phyloP scores from a whole-genome alignment of 2,888 invertebrate species.

The Megalurothrips usitatus region DNA sequence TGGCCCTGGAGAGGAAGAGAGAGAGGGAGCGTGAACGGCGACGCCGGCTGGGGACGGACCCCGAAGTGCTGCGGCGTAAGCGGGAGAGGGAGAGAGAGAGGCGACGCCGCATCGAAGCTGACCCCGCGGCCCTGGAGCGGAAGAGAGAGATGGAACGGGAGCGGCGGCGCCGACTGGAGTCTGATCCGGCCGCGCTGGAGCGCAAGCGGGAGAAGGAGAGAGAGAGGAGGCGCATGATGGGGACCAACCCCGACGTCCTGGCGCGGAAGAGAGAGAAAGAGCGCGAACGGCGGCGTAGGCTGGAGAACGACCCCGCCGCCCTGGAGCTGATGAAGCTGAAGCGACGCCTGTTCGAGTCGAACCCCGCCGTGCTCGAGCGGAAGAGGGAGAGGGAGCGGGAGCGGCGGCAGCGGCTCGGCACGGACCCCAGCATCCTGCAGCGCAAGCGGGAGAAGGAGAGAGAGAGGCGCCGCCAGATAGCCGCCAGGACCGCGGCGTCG shows the following conservation, averaged over 20 bases:
- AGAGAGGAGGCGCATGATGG: neutral
- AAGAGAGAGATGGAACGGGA: slow-evolving; percentile 2
- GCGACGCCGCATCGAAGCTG: neutral
- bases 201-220: slow-evolving; percentile 8
- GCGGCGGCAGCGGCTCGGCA: neutral
- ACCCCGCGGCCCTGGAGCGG: neutral
- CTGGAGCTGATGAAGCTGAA: neutral
- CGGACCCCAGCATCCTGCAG: neutral
- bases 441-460: neutral
- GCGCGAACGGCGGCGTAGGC: neutral
- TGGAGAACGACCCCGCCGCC: slow-evolving; percentile 12
- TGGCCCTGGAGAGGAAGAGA: neutral
- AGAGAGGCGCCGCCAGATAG: neutral
- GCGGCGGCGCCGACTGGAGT: neutral
- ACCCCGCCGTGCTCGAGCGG: neutral
- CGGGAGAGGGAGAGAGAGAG: neutral
- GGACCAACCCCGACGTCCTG: neutral
- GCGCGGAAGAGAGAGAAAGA: neutral
- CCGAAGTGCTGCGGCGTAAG: neutral
- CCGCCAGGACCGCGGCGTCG: neutral
- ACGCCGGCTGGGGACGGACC: neutral
- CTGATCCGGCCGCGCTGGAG: slow-evolving; percentile 4
- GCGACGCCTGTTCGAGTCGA: slow-evolving; percentile 6
- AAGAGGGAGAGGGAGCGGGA: neutral
- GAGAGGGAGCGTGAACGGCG: slow-evolving; percentile 7